Conservation (phyloP, 2,113 vertebrate species). For the Conger conger region DNA sequence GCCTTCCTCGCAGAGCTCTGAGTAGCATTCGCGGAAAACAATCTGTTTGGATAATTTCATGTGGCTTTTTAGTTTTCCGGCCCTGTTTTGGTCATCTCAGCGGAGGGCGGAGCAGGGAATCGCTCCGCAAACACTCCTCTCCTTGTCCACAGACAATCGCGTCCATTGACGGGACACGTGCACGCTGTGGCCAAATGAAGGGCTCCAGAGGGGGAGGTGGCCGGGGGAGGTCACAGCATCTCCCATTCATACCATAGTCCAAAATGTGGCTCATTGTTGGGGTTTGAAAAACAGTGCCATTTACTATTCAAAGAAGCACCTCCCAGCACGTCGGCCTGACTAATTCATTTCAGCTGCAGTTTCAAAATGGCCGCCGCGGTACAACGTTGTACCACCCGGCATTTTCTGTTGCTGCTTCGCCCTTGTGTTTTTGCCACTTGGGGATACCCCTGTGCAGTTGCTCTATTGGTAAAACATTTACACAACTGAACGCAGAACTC, state of each 20-base stretch:
- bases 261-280: neutral
- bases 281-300: neutral
- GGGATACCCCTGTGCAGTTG: neutral
- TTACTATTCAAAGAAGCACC: neutral
- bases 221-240: neutral
- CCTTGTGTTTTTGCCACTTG: neutral
- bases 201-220: neutral
- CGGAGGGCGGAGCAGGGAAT: neutral
- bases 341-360: neutral
- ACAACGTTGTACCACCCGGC: neutral
- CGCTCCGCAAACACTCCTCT: conserved; percentile 3
- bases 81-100: neutral
- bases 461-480: neutral
- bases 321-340: neutral
- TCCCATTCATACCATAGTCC: neutral
- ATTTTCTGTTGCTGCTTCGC: neutral
- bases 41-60: neutral
- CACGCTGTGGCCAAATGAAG: neutral
- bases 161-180: neutral
- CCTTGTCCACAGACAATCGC: neutral
- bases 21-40: neutral
- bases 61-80: no score
- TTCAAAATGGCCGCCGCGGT: neutral
- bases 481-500: neutral
- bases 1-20: neutral